Percentiles rank a stretch among this genome's conserved stretches.
Evolutionary conservation across 2,888 invertebrate genomes (phyloP).

Genomic region (Limnephilus auricula): DNA sequence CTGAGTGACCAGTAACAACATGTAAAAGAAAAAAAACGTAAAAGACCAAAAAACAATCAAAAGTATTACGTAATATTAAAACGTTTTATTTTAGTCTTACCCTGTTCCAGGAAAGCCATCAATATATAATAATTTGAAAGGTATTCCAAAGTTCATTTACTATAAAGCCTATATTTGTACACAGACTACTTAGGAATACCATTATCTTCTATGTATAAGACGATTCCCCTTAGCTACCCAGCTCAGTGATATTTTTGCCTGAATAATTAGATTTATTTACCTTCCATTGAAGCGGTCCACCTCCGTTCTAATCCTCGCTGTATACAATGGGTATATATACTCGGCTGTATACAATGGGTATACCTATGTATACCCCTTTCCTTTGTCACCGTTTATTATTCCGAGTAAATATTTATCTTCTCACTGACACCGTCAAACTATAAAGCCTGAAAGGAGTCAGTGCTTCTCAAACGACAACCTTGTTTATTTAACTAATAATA

Average conservation of each 20-base stretch:
- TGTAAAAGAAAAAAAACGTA: too few relatives aligned
- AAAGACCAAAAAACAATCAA: too few relatives aligned
- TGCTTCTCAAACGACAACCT: not conserved
- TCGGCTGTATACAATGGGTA: not conserved
- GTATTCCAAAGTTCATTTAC: not conserved
- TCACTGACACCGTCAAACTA: conserved; percentile 27
- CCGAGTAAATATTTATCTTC: conserved; percentile 39
- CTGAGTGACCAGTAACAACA: too few relatives aligned
- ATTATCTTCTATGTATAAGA: not conserved
- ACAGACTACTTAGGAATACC: not conserved
- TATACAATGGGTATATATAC: not conserved
- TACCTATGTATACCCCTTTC: not conserved
- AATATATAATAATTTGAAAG: too few relatives aligned
- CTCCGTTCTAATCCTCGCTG: not conserved
- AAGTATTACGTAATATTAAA: too few relatives aligned
- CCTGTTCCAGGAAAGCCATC: too few relatives aligned
- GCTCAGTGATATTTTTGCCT: not conserved
- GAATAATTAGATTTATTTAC: conserved; percentile 29
- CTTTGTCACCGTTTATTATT: conserved; percentile 45
- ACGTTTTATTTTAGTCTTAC: too few relatives aligned
- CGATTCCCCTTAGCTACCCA: not conserved
- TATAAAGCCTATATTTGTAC: not conserved
- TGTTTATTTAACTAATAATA: not conserved
- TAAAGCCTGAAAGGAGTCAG: not conserved
- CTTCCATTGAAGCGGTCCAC: conserved; percentile 17